phyloP scores from a whole-genome alignment of 35 echinoderm and acorn worm species.

The Heliocidaris tuberculata region DNA sequence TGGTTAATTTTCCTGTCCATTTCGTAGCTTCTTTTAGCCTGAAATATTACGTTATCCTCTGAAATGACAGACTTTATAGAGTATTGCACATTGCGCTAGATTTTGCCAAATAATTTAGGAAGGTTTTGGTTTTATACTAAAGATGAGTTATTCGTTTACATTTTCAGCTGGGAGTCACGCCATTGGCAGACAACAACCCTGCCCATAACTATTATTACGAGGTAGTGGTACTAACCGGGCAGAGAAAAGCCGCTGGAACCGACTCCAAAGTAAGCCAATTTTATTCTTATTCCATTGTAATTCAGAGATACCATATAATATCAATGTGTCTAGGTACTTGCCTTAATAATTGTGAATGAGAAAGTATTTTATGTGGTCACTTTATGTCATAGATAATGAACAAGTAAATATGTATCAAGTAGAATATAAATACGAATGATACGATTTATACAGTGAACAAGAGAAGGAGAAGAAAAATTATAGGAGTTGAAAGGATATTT shows the following conservation, averaged over 20 bases:
- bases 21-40: too few relatives aligned
- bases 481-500: too few relatives aligned
- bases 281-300: neutral
- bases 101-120: too few relatives aligned
- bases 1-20: too few relatives aligned
- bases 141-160: neutral
- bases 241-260: conserved; percentile 78
- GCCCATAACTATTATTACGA: conserved; percentile 87
- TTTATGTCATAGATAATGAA: too few relatives aligned
- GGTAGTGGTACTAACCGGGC: conserved; percentile 80
- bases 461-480: too few relatives aligned
- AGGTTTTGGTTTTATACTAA: neutral
- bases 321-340: neutral
- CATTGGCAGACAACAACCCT: conserved; percentile 77
- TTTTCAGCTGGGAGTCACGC: conserved; percentile 85
- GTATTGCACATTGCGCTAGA: too few relatives aligned
- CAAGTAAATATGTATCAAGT: too few relatives aligned
- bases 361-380: neutral
- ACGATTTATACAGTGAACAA: too few relatives aligned
- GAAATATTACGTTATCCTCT: too few relatives aligned
- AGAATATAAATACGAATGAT: too few relatives aligned
- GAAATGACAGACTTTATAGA: too few relatives aligned
- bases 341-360: neutral
- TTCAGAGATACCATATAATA: neutral
- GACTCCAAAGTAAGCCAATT: conserved; percentile 80